Evolutionary conservation across 2,888 invertebrate genomes (phyloP), one percentile per base, ranked within the genome.

Genomic region (Orthosia gothica): DNA sequence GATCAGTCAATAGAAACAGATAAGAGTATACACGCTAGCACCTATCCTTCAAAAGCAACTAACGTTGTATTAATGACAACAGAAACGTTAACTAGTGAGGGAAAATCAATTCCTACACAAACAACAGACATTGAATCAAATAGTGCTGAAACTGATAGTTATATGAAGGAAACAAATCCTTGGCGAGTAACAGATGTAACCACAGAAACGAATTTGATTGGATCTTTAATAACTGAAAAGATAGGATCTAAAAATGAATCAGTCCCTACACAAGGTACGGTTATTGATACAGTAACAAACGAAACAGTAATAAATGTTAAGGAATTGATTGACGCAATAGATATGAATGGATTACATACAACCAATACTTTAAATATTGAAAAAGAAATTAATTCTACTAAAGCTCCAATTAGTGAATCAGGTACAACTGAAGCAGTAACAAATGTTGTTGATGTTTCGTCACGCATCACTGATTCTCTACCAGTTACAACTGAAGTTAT

Each of bases 71-170:
- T 62, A 16, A 47, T n/a, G 23, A 65, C 82, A 18, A 59, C 69
- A 13, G 59, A 70, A 65, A 57, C 49, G 7, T 3, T 26, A 32
- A 74, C 5, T 20, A 73, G 13, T 62, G 59, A 49, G 18, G 68
- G 62, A 26, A 67, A 55, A 23, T 16, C 18, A n/a, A 63, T 26
- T 52, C 18, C n/a, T 3, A 61, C 40, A 18, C 57, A 49, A 47
- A 62, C 55, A 26, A 65, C 64, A 49, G 57, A 57, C 20, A 52
- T 52, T 58, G 63, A 2, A 18, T 55, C 23, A 57, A 45, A 20
- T 55, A 62, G 66, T 20, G 79, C 67, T 57, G 58, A 72, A 64
- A 67, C 40, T 32, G 80, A 66, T 55, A 79, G 45, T 45, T n/a
- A 63, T 47, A 57, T 50, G 7, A 79, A 72, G 5, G 80, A 54